Evolutionary conservation across 2,797 vertebrate species (phyloP).

Genomic region (Chrysocyon brachyurus): DNA sequence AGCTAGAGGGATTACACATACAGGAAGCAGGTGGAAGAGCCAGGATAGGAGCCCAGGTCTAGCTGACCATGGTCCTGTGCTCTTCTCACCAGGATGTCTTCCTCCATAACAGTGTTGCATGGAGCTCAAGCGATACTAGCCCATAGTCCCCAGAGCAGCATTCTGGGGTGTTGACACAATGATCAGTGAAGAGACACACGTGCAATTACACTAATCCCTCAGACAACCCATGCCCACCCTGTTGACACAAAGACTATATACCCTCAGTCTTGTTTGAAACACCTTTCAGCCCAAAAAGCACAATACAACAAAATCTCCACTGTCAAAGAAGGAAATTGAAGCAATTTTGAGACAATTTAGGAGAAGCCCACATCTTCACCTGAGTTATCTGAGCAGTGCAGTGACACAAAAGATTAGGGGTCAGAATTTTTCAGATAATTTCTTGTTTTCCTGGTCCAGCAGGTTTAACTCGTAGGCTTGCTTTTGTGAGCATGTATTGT

Average conservation of each 20-base stretch:
- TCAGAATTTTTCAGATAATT: constrained; percentile 67
- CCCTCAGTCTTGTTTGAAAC: background rate
- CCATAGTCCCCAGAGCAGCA: background rate
- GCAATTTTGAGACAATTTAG: constrained; percentile 69
- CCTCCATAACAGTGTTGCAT: background rate
- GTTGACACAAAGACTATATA: background rate
- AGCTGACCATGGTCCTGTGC: background rate
- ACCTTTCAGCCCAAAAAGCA: constrained; percentile 28
- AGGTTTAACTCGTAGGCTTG: constrained; percentile 1
- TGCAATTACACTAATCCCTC: background rate
- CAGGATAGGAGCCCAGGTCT: background rate
- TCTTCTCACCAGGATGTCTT: background rate
- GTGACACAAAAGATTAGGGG: constrained; percentile 49
- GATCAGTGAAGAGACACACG: background rate
- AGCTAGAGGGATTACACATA: background rate
- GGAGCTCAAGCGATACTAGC: background rate
- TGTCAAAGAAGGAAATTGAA: constrained; percentile 55
- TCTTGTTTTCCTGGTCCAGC: constrained; percentile 60
- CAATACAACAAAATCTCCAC: constrained; percentile 48
- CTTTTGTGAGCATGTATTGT: background rate
- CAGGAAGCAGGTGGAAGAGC: background rate
- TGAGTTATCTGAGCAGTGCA: constrained; percentile 24
- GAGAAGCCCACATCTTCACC: constrained; percentile 27
- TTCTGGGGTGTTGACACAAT: background rate
- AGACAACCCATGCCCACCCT: background rate